phyloP scores from a whole-genome alignment of 2,888 invertebrate genomes.

The Tiliacea aurago region DNA sequence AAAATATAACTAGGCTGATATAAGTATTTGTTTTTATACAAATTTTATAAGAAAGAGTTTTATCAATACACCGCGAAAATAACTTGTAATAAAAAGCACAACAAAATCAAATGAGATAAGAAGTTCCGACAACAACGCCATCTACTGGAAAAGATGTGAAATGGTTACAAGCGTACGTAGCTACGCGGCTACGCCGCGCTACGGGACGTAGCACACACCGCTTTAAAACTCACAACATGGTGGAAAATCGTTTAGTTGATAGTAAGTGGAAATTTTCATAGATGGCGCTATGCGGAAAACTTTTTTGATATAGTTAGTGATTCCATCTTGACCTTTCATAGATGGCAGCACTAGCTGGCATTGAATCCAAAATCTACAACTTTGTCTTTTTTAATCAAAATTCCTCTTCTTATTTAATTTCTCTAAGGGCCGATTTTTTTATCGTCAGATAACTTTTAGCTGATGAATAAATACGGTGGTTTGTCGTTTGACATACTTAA shows the following conservation, averaged over 20 bases:
- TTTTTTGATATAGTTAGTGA: not conserved
- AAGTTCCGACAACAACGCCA: slow-evolving; percentile 50
- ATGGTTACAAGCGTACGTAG: slow-evolving; percentile 1
- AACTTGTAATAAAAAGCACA: not conserved
- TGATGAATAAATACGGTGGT: too few relatives aligned
- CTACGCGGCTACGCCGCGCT: slow-evolving; percentile 4
- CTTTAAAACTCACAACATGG: not conserved
- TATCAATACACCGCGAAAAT: not conserved
- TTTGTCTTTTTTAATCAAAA: not conserved
- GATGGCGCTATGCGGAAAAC: slow-evolving; percentile 63
- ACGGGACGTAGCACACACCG: slow-evolving; percentile 14
- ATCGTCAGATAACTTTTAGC: too few relatives aligned
- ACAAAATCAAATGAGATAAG: not conserved
- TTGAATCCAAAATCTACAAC: not conserved
- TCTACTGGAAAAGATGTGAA: slow-evolving; percentile 51
- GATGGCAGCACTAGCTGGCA: slow-evolving; percentile 31
- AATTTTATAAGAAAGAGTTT: not conserved
- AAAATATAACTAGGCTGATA: not conserved
- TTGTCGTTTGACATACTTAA: too few relatives aligned
- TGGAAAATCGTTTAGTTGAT: slow-evolving; percentile 29
- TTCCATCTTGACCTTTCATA: too few relatives aligned
- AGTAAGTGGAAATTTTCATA: slow-evolving; percentile 46
- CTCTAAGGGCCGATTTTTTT: too few relatives aligned
- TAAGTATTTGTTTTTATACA: not conserved
- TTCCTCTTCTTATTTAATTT: not conserved